Conservation (phyloP, 2,797 vertebrate species). For the Apogon talboti region DNA sequence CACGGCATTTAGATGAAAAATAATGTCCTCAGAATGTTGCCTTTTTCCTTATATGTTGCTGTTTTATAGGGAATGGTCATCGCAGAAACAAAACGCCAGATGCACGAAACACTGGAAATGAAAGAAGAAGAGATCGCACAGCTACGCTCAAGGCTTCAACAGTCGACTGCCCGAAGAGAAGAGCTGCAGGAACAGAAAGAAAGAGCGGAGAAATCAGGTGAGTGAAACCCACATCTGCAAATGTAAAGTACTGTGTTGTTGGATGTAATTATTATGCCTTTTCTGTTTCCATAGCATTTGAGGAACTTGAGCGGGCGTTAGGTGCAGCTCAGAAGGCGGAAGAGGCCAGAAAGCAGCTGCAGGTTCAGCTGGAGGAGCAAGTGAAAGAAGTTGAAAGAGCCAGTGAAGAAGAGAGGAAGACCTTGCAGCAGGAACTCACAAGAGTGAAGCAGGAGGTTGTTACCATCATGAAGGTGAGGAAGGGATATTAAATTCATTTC, state of each 20-base stretch:
- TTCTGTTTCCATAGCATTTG: constrained; percentile 86
- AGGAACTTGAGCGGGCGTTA: constrained; percentile 93
- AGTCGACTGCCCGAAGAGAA: constrained; percentile 86
- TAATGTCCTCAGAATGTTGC: not conserved
- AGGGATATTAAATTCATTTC: constrained; percentile 1
- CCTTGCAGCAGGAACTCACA: constrained; percentile 91
- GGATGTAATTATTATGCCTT: not conserved
- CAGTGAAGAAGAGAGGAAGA: constrained; percentile 90
- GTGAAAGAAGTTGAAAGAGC: constrained; percentile 89
- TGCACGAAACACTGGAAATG: constrained; percentile 97
- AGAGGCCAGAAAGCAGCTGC: constrained; percentile 90
- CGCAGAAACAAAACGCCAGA: constrained; percentile 97
- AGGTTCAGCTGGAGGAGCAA: constrained; percentile 92
- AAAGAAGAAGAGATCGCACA: constrained; percentile 96
- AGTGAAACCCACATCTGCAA: constrained; percentile 52
- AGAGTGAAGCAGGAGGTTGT: constrained; percentile 93
- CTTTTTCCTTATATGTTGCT: constrained; percentile 13
- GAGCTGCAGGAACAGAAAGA: constrained; percentile 94
- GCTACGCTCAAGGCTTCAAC: constrained; percentile 88
- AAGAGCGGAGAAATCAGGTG: constrained; percentile 95
- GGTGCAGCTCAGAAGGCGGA: constrained; percentile 90
- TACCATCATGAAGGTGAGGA: constrained; percentile 91
- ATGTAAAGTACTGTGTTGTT: not conserved
- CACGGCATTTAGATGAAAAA: not conserved
- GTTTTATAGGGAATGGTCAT: constrained; percentile 94